Percentiles rank a stretch among this genome's conserved stretches.
Conservation (phyloP, 2,113 vertebrate genomes). For the Geococcyx californianus region DNA sequence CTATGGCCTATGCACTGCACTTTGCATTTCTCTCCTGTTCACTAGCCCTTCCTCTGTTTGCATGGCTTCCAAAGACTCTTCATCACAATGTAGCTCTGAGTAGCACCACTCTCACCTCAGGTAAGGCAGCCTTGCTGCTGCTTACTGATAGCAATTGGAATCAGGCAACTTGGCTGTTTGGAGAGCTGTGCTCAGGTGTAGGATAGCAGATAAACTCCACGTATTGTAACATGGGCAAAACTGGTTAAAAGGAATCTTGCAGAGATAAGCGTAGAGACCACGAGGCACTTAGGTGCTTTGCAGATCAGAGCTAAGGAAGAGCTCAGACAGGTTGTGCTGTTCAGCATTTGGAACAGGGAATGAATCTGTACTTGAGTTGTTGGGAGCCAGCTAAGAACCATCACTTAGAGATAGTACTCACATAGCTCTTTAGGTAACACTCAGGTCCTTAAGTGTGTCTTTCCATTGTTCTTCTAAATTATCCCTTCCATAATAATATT, state of each 20-base stretch:
- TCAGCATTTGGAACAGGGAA: not conserved
- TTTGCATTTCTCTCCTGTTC: not conserved
- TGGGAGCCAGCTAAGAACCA: not conserved
- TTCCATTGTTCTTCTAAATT: not conserved
- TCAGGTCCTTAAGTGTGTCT: not conserved
- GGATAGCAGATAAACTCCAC: not conserved
- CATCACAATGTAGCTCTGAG: not conserved
- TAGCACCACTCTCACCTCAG: not conserved
- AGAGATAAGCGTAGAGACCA: not conserved
- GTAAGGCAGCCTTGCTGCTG: not conserved
- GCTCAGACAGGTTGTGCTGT: not conserved
- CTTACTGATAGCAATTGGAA: not conserved
- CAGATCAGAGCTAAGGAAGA: not conserved
- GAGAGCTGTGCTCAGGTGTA: not conserved
- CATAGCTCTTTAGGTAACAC: not conserved
- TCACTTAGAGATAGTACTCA: not conserved
- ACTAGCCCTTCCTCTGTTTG: not conserved
- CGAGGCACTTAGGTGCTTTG: not conserved
- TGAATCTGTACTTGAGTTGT: not conserved
- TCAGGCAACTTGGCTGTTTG: not conserved
- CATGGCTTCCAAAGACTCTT: not conserved
- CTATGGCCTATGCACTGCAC: not conserved
- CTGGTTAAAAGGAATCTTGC: not conserved
- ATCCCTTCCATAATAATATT: not conserved
- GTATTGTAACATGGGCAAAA: not conserved